These are phyloP conservation scores for Gonioctena quinquepunctata DNA, from an alignment of 1,140 invertebrate species.

Conservation along the genomic window DNA sequence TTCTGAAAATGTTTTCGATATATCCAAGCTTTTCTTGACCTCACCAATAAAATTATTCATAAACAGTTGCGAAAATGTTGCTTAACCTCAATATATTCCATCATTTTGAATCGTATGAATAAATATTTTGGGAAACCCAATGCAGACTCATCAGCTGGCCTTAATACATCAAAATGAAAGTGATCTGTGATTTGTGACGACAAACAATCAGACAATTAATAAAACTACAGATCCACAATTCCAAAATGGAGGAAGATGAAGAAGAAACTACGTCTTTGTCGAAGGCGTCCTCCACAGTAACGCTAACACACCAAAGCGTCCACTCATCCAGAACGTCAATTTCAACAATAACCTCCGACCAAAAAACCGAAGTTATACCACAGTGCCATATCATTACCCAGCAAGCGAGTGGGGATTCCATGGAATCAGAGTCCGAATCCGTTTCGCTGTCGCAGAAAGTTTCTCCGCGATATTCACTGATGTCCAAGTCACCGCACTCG, in stretches of 20 bases:
- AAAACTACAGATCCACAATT: neutral
- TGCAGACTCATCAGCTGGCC: neutral
- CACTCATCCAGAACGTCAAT: conserved; percentile 36
- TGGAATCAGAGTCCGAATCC: conserved; percentile 52
- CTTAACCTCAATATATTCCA: too few relatives aligned
- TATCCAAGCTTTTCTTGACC: too few relatives aligned
- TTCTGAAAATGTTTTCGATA: too few relatives aligned
- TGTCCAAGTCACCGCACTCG: conserved; percentile 67
- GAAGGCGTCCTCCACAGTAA: conserved; percentile 50
- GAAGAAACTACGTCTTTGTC: conserved; percentile 53
- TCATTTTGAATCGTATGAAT: too few relatives aligned
- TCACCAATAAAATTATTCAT: too few relatives aligned
- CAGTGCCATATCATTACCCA: conserved; percentile 58
- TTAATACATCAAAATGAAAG: neutral
- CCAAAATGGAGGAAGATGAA: conserved; percentile 64
- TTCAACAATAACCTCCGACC: conserved; percentile 9
- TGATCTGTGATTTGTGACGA: conserved; percentile 4
- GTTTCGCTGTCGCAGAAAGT: conserved; percentile 37
- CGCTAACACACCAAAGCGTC: conserved; percentile 45
- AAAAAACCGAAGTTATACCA: conserved; percentile 28
- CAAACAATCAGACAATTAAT: neutral
- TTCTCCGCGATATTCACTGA: conserved; percentile 42
- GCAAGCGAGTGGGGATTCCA: conserved; percentile 56
- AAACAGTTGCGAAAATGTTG: too few relatives aligned
- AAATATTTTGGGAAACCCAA: neutral